A percentile compares a stretch with the other conserved stretches of the same genome.
Evolutionary conservation across 2,888 invertebrate species (phyloP).

Genomic region (Sphaerolaimus hirsutus): DNA sequence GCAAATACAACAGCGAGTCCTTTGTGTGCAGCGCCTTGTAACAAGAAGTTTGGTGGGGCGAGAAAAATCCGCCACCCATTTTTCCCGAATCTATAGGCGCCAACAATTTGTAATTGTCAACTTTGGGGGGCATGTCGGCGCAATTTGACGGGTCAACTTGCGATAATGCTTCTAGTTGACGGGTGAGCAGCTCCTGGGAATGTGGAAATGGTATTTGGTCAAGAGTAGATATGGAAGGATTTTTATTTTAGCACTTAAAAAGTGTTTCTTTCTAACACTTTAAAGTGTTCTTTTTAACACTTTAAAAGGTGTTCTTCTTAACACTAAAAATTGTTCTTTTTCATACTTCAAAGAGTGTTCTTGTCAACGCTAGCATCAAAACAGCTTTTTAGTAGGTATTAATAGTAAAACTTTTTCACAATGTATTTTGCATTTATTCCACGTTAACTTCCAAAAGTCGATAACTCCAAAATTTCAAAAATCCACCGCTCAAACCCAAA

Average conservation of each 20-base stretch:
- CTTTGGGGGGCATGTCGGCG: conserved; percentile 11
- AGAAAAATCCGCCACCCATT: background rate
- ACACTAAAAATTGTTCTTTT: too few relatives aligned
- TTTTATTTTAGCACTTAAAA: background rate
- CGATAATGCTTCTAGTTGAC: conserved; percentile 11
- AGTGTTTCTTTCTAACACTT: too few relatives aligned
- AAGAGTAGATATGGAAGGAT: background rate
- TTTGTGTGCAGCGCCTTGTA: conserved; percentile 11
- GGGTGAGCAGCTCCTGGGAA: conserved; percentile 12
- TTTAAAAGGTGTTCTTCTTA: too few relatives aligned
- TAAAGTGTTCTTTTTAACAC: too few relatives aligned
- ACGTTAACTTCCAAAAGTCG: too few relatives aligned
- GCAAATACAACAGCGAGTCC: conserved; percentile 12
- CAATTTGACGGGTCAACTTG: conserved; percentile 9
- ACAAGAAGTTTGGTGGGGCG: conserved; percentile 4
- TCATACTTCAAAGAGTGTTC: too few relatives aligned
- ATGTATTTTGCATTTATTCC: too few relatives aligned
- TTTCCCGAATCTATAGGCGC: background rate
- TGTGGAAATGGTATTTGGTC: background rate
- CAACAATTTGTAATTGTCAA: conserved; percentile 3
- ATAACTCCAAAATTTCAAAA: background rate
- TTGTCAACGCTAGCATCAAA: too few relatives aligned
- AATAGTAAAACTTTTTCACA: too few relatives aligned
- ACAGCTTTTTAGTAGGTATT: too few relatives aligned
- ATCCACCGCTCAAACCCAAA: background rate